Evolutionary conservation across 2,888 invertebrate genomes (phyloP).

Genomic region (Ormyrus pomaceus): DNA sequence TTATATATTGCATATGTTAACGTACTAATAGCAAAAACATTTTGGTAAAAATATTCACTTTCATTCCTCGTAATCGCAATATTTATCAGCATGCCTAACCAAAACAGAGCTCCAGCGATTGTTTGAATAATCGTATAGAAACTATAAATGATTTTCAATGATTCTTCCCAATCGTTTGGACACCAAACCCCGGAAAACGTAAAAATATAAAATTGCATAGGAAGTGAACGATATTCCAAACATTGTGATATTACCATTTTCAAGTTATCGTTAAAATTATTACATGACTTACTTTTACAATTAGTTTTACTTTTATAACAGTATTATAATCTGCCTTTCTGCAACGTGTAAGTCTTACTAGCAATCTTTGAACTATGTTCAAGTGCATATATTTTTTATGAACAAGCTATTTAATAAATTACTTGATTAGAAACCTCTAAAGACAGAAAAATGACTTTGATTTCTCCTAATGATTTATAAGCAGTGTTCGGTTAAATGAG

Average conservation of each 20-base stretch:
- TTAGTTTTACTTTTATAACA: too few relatives aligned
- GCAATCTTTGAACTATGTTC: too few relatives aligned
- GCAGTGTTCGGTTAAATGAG: too few relatives aligned
- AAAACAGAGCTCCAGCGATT: slow-evolving; percentile 36
- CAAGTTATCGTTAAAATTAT: not conserved
- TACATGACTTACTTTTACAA: too few relatives aligned
- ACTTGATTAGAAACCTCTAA: too few relatives aligned
- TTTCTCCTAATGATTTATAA: too few relatives aligned
- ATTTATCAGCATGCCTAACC: slow-evolving; percentile 39
- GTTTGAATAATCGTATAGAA: slow-evolving; percentile 11
- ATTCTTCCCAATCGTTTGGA: slow-evolving; percentile 35
- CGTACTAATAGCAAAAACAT: slow-evolving; percentile 36
- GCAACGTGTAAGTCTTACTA: too few relatives aligned
- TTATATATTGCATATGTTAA: slow-evolving; percentile 34
- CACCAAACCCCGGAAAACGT: slow-evolving; percentile 45
- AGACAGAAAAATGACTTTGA: too few relatives aligned
- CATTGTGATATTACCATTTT: slow-evolving; percentile 36
- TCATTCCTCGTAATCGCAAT: not conserved
- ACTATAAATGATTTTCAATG: slow-evolving; percentile 21
- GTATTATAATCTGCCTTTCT: too few relatives aligned
- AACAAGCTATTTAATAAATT: too few relatives aligned
- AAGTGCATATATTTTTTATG: too few relatives aligned
- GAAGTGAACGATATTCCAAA: slow-evolving; percentile 38
- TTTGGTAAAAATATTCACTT: slow-evolving; percentile 42
- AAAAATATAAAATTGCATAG: slow-evolving; percentile 39